Percentiles rank a stretch among this genome's conserved stretches.
Evolutionary conservation across 2,113 vertebrate genomes (phyloP).

Genomic region (Synchiropus splendidus): DNA sequence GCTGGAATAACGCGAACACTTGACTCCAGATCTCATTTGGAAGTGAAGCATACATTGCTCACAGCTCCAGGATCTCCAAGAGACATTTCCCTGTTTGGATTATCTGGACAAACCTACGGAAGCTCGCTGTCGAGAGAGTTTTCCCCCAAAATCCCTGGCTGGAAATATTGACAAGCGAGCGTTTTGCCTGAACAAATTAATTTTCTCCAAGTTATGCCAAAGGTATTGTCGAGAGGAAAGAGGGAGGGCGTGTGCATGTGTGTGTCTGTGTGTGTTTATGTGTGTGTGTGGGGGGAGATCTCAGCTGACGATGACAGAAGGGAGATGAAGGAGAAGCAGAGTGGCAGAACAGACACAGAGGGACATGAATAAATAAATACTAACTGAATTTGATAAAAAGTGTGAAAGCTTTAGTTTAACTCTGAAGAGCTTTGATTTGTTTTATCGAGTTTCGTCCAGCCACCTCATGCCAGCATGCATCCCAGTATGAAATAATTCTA

Average conservation of each 20-base stretch:
- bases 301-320: neutral
- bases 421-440: too few species aligned
- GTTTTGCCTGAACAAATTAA: constrained; percentile 63
- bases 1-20: too few species aligned
- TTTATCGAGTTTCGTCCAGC: too few species aligned
- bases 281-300: neutral
- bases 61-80: neutral
- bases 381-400: too few species aligned
- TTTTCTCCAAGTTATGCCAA: constrained; percentile 60
- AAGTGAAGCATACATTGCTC: constrained; percentile 1
- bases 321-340: neutral
- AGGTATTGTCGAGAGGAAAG: constrained; percentile 48
- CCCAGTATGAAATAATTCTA: too few species aligned
- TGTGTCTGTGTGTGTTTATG: neutral
- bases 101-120: constrained; percentile 38
- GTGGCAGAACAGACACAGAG: neutral
- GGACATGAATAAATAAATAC: too few species aligned
- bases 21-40: neutral
- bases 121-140: constrained; percentile 42
- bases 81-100: constrained; percentile 9
- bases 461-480: too few species aligned
- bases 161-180: constrained; percentile 65
- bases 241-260: constrained; percentile 1
- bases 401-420: too few species aligned
- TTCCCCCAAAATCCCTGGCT: constrained; percentile 48